A percentile compares a stretch with the other conserved stretches of the same genome.
phyloP scores from a whole-genome alignment of 92 coral and sea anemone genomes.

The Montipora capitata region DNA sequence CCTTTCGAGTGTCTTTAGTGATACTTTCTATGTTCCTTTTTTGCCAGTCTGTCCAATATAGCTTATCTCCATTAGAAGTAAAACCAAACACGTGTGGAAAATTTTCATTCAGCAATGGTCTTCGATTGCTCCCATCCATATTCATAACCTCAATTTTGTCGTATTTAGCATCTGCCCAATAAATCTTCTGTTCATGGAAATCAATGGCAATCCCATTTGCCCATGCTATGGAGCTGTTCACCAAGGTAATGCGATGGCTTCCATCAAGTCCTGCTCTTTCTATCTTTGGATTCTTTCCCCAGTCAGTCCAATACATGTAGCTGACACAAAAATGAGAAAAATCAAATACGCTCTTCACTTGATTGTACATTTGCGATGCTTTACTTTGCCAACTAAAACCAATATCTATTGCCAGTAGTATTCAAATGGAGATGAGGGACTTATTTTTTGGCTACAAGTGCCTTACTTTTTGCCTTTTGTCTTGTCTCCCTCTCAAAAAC shows the following conservation, averaged over 20 bases:
- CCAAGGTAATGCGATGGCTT: conserved; percentile 77
- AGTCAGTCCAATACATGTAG: conserved; percentile 96
- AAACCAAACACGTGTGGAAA: conserved; percentile 92
- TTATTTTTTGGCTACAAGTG: no score
- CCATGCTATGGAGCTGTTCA: conserved; percentile 89
- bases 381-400: no score
- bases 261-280: conserved; percentile 97
- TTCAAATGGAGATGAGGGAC: no score
- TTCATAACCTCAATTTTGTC: conserved; percentile 96
- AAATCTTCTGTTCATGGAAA: conserved; percentile 73
- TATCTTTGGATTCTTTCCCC: conserved; percentile 90
- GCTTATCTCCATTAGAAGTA: conserved; percentile 78
- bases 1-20: conserved; percentile 65
- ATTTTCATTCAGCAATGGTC: conserved; percentile 49
- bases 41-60: conserved; percentile 98
- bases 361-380: no score
- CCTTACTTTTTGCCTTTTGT: no score
- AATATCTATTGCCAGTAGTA: no score
- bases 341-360: no score
- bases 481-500: no score
- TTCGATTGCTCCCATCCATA: conserved; percentile 81
- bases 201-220: conserved; percentile 96
- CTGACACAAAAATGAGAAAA: conserved; percentile 57
- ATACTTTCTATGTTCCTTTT: conserved; percentile 81
- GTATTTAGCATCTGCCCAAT: conserved; percentile 96